Evolutionary conservation across 1,140 invertebrate genomes (phyloP).

Genomic region (Diploscapter pachys): DNA sequence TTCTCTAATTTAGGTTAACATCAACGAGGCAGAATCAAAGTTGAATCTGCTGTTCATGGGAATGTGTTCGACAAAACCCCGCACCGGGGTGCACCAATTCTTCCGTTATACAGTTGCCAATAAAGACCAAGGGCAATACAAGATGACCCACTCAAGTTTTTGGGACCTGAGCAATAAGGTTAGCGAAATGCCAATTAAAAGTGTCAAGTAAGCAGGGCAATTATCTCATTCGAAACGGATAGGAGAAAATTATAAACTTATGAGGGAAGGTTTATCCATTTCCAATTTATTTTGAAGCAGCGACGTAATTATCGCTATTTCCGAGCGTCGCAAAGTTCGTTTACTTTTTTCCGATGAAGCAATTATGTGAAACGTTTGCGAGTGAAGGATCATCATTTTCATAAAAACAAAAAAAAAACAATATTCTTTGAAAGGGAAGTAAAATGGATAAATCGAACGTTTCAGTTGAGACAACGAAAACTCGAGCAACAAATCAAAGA

Average conservation of each 20-base stretch:
- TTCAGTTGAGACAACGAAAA: conserved; percentile 6
- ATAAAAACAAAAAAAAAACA: too few species aligned
- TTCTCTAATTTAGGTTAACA: conserved; percentile 15
- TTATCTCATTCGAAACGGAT: too few species aligned
- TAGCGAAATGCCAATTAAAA: neutral
- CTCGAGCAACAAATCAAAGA: neutral
- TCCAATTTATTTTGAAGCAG: too few species aligned
- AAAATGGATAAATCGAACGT: neutral
- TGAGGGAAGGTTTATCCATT: too few species aligned
- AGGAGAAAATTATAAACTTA: too few species aligned
- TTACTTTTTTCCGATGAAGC: too few species aligned
- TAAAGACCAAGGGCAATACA: conserved; percentile 61
- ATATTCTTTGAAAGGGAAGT: too few species aligned
- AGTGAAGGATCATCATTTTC: too few species aligned
- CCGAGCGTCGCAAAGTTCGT: too few species aligned
- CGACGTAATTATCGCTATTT: too few species aligned
- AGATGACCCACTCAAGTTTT: conserved; percentile 72
- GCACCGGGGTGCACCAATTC: conserved; percentile 24
- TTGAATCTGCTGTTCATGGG: conserved; percentile 37
- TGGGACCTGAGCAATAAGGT: conserved; percentile 49
- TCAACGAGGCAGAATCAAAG: conserved; percentile 38
- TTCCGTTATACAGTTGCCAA: conserved; percentile 69
- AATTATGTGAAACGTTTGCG: too few species aligned
- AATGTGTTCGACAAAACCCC: conserved; percentile 35
- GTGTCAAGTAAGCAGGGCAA: too few species aligned